These are phyloP conservation scores for Phyllotreta cruciferae DNA, from an alignment of 2,888 invertebrate genomes.

Conservation along the genomic window DNA sequence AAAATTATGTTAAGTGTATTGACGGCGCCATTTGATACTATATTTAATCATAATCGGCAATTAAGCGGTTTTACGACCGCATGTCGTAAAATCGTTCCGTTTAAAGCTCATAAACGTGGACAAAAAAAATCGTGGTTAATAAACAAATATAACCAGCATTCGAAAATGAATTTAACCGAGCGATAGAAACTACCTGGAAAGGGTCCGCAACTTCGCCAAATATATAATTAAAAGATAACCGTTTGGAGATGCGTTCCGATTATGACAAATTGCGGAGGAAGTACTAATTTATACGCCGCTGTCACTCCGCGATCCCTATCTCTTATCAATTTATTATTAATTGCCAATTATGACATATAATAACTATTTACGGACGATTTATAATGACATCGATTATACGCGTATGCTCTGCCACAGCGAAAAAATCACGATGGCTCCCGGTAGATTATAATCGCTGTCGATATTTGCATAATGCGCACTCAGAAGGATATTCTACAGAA, in stretches of 20 bases:
- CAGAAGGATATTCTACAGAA: too few relatives aligned
- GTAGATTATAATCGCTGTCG: too few relatives aligned
- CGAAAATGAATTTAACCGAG: too few relatives aligned
- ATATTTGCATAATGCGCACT: too few relatives aligned
- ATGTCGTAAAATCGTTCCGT: too few relatives aligned
- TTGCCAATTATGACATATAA: constrained; percentile 31
- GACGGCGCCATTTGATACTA: too few relatives aligned
- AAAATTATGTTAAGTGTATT: too few relatives aligned
- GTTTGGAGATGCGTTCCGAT: constrained; percentile 29
- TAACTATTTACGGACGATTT: constrained; percentile 31
- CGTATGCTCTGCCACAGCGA: constrained; percentile 20
- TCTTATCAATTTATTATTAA: constrained; percentile 37
- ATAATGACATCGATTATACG: constrained; percentile 32
- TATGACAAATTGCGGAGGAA: constrained; percentile 36
- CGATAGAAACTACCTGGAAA: background rate
- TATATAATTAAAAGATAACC: constrained; percentile 35
- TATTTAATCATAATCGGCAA: too few relatives aligned
- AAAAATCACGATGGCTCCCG: constrained; percentile 12
- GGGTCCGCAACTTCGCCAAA: background rate
- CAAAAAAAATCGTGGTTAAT: too few relatives aligned
- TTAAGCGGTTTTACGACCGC: too few relatives aligned
- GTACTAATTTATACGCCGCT: constrained; percentile 30
- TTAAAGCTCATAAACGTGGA: too few relatives aligned
- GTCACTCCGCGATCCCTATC: constrained; percentile 30
- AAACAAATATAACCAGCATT: too few relatives aligned